Base-by-base conservation (phyloP, 2,113 vertebrate genomes). In the Coreoperca whiteheadi region DNA sequence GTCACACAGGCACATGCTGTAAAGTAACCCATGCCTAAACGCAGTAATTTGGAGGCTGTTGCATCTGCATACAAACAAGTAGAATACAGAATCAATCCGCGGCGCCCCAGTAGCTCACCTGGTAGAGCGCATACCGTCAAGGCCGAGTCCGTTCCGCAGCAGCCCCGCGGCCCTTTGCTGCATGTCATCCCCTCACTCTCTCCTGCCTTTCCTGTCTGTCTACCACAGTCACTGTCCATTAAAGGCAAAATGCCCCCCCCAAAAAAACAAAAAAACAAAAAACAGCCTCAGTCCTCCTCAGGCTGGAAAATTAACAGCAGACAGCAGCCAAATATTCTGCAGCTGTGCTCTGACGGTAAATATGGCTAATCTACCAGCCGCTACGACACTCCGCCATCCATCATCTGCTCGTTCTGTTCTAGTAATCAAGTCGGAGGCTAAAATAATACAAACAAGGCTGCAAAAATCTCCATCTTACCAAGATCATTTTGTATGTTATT, bases 341-440 rank as follows among this genome's bases (percentile, higher is more conserved):
- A 83, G 69, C 84, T 78, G 71, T 25, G 86, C 70, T 83, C 59
- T 39, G 51, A 53, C 50, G 63, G n/a, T 73, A 66, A 84, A 86
- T 76, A 18, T 0, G n/a, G 23, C 15, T 65, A 48, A 83, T 88
- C 61, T 30, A 41, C 6, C 32, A 21, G 39, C 41, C 34, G 8
- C 54, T 25, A 25, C 30, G 56, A 67, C 32, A 41, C 14, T 0
- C 43, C 43, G 1, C 50, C 67, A 72, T 87, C 70, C 0, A 69
- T 81, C 64, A 77, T 66, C 73, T 11, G 43, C 82, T 83, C 5
- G 28, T 71, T 82, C 46, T 43, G 15, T 53, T 63, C 59, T 25
- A 43, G 60, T 76, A 34, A 84, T 68, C 6, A 54, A 82, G 32
- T 76, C 4, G 28, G 48, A 71, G n/a, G 41, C 37, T 30, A 70